Percentiles rank a stretch among this genome's conserved stretches.
These are phyloP conservation scores for Strigops habroptila DNA, from an alignment of 2,113 vertebrate genomes.

Conservation along the genomic window DNA sequence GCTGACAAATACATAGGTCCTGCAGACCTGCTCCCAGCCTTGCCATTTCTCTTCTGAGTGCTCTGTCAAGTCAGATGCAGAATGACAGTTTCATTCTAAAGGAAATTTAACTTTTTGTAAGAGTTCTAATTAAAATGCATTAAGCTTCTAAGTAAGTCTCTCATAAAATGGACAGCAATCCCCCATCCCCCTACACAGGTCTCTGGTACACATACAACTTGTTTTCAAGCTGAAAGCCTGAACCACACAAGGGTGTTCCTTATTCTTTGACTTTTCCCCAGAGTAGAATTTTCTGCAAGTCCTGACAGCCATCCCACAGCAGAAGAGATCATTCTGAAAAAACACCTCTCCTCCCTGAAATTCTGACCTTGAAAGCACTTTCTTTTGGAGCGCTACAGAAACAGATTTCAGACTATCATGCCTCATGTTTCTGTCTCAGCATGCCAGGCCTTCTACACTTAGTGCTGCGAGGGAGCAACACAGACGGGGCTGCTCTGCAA, in stretches of 20 bases:
- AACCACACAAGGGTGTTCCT: background rate
- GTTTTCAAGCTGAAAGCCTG: background rate
- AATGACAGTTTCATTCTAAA: background rate
- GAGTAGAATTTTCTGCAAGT: background rate
- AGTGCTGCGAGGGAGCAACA: background rate
- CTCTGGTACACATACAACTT: accelerated
- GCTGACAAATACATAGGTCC: background rate
- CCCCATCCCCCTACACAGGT: background rate
- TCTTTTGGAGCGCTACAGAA: background rate
- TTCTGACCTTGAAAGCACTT: background rate
- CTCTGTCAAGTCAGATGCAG: background rate
- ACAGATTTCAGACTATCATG: background rate
- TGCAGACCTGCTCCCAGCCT: background rate
- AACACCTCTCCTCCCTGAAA: background rate
- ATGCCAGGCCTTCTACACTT: accelerated
- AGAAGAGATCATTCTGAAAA: background rate
- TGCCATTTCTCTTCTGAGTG: background rate
- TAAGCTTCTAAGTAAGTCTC: background rate
- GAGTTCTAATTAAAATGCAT: background rate
- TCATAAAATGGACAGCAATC: background rate
- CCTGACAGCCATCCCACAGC: background rate
- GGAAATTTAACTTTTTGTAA: background rate
- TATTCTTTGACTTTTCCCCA: background rate
- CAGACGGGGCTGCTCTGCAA: background rate
- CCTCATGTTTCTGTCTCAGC: background rate